These are phyloP conservation scores for Micrasema longulum DNA, from an alignment of 1,140 invertebrate species.

Conservation along the genomic window DNA sequence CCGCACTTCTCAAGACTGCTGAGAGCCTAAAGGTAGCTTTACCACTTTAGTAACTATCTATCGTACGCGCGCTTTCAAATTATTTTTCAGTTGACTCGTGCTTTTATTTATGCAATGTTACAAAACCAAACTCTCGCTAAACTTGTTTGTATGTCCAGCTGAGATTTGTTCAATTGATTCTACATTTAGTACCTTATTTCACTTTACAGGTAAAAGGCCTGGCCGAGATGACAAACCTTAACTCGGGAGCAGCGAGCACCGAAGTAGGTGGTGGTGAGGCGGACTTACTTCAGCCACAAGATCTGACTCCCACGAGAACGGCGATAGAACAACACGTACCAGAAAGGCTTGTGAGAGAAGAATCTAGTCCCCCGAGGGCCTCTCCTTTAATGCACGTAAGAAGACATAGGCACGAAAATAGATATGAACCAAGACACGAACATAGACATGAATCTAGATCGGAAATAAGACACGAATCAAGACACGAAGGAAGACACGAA, in stretches of 20 bases:
- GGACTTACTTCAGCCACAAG: slow-evolving; percentile 49
- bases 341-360: slow-evolving; percentile 58
- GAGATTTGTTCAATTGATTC: too few relatives aligned
- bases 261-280: slow-evolving; percentile 49
- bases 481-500: slow-evolving; percentile 57
- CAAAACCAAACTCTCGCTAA: too few relatives aligned
- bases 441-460: slow-evolving; percentile 58
- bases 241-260: slow-evolving; percentile 64
- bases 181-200: too few relatives aligned
- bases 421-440: slow-evolving; percentile 58
- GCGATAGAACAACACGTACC: slow-evolving; percentile 35
- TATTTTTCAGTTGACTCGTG: too few relatives aligned
- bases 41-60: background rate
- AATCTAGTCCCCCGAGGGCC: slow-evolving; percentile 65
- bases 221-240: slow-evolving; percentile 90
- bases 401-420: slow-evolving; percentile 55
- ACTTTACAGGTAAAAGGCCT: slow-evolving; percentile 80
- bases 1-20: slow-evolving; percentile 90
- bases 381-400: slow-evolving; percentile 64
- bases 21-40: slow-evolving; percentile 85
- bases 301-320: slow-evolving; percentile 50
- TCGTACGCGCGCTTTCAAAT: too few relatives aligned
- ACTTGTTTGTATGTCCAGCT: too few relatives aligned
- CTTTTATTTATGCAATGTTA: too few relatives aligned
- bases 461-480: slow-evolving; percentile 49